Percentiles rank a stretch among this genome's conserved stretches.
phyloP scores from a whole-genome alignment of 1,140 invertebrate genomes.

The Drosophila carrolli region DNA sequence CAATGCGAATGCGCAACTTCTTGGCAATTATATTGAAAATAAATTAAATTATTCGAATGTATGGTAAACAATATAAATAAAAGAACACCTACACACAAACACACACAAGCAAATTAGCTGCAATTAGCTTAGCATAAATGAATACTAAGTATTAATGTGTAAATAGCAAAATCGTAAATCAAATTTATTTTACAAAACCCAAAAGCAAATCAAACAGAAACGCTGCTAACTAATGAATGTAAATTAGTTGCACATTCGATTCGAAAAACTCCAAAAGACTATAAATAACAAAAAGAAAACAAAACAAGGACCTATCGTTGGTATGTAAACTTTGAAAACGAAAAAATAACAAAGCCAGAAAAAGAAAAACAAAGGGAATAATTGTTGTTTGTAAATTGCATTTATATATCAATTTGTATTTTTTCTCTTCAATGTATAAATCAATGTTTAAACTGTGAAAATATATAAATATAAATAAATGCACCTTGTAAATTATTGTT shows the following conservation, averaged over 20 bases:
- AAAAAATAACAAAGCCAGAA: constrained; percentile 2
- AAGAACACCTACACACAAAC: constrained; percentile 18
- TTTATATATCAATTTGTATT: constrained; percentile 57
- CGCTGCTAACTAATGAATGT: constrained; percentile 42
- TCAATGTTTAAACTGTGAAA: constrained; percentile 52
- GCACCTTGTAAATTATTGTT: constrained; percentile 79
- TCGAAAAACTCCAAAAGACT: constrained; percentile 68
- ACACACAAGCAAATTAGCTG: constrained; percentile 57
- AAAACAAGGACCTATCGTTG: constrained; percentile 42
- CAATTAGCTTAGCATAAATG: constrained; percentile 71
- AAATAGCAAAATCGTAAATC: constrained; percentile 43
- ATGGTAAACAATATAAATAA: constrained; percentile 39
- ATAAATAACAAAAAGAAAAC: constrained; percentile 52
- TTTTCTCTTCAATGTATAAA: constrained; percentile 66
- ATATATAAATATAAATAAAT: constrained; percentile 43
- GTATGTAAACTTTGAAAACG: constrained; percentile 33
- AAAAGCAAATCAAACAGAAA: constrained; percentile 29
- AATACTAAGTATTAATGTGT: constrained; percentile 61
- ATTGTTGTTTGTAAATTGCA: constrained; percentile 67
- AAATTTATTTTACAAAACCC: constrained; percentile 41
- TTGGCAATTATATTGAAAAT: constrained; percentile 72
- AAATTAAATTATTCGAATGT: constrained; percentile 55
- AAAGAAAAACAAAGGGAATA: constrained; percentile 7
- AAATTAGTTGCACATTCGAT: constrained; percentile 60
- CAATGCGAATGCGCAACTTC: constrained; percentile 43